phyloP scores from a whole-genome alignment of 2,797 vertebrate species.

The Artibeus lituratus region DNA sequence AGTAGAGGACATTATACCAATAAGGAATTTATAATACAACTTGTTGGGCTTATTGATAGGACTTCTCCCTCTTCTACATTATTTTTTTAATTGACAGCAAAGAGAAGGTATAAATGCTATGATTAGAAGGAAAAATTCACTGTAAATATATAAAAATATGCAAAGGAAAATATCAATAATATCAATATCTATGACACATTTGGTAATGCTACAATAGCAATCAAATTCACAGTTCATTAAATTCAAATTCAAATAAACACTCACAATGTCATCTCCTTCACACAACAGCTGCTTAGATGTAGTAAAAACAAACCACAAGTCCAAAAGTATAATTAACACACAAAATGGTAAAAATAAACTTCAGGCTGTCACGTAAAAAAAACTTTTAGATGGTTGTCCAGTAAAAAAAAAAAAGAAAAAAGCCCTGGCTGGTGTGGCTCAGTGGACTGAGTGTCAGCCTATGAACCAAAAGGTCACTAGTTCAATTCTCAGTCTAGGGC shows the following conservation, averaged over 20 bases:
- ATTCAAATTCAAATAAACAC: conserved; percentile 37
- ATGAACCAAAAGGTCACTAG: no score
- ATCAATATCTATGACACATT: background rate
- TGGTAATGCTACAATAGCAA: background rate
- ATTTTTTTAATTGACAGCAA: background rate
- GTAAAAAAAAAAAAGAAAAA: background rate
- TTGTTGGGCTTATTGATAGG: background rate
- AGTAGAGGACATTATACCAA: background rate
- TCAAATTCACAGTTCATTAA: conserved; percentile 25
- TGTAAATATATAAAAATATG: conserved; percentile 37
- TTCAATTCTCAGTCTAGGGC: no score
- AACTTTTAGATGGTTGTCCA: background rate
- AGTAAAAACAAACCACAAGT: conserved; percentile 2
- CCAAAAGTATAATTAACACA: background rate
- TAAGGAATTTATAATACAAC: background rate
- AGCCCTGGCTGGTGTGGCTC: no score
- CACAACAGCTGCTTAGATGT: background rate
- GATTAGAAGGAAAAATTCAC: background rate
- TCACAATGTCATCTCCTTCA: background rate
- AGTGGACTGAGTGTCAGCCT: no score
- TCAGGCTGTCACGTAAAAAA: background rate
- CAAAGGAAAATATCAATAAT: background rate
- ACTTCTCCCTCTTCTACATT: background rate
- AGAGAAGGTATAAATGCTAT: background rate
- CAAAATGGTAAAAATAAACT: background rate